Conservation (phyloP, 2,113 vertebrate species). For the Sakesphorus luctuosus region DNA sequence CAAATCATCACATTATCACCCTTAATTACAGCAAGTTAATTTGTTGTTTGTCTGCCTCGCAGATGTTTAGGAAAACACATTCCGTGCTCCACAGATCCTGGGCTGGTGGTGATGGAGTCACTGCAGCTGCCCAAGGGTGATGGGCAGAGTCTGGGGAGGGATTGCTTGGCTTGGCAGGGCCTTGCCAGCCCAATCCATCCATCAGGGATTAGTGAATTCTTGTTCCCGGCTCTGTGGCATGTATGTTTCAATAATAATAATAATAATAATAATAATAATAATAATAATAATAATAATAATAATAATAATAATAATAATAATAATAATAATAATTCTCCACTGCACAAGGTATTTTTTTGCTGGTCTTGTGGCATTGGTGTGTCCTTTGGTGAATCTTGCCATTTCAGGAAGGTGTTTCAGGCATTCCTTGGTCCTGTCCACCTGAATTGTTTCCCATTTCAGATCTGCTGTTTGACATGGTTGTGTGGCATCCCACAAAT, state of each 20-base stretch:
- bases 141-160: not conserved
- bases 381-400: not conserved
- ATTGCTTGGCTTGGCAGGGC: not conserved
- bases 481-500: not conserved
- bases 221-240: not conserved
- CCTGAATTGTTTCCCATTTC: fast-evolving
- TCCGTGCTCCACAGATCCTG: not conserved
- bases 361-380: not conserved
- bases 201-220: fast-evolving
- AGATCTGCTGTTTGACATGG: too few relatives aligned
- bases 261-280: too few relatives aligned
- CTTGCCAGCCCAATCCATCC: not conserved
- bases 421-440: not conserved
- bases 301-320: not conserved
- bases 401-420: not conserved
- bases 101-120: fast-evolving
- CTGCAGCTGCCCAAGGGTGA: not conserved
- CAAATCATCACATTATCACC: not conserved
- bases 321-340: fast-evolving
- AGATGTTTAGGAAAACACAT: not conserved
- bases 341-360: not conserved
- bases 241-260: not conserved
- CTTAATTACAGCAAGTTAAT: conserved; percentile 14
- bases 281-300: too few relatives aligned
- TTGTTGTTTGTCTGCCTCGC: not conserved